Evolutionary conservation across 2,113 vertebrate species (phyloP), one percentile per base, ranked within the genome.

Genomic region (Chionis minor): DNA sequence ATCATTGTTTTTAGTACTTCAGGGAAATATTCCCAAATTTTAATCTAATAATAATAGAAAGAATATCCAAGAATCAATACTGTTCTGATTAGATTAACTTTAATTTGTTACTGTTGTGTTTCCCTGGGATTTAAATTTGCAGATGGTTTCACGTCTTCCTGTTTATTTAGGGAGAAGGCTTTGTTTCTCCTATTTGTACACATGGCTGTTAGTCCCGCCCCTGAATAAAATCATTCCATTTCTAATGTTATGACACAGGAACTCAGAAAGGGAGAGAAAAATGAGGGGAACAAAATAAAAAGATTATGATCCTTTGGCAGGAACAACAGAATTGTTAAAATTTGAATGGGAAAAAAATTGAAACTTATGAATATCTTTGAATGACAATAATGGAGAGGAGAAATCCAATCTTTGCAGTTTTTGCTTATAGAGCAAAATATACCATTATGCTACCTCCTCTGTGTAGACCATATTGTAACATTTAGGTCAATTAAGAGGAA

Each of bases 51-150:
- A 84, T 86, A 84, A 83, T 86, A 82, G 69, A 92, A 95, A 94
- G 74, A 94, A 96, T 81, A 95, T 19, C 49, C 42, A 75, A 88
- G 47, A 92, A 95, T 85, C 73, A 89, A 91, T 95, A 80, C 52
- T 59, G 19, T n/a, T 75, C 26, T 85, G 92, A 79, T 71, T 87
- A 95, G 42, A 91, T 92, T 80, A 92, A 52, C 30, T 38, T 92
- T 73, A 58, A 51, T 38, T 90, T 73, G 32, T 33, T 78, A 23
- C 33, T 85, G 16, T 40, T 72, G 12, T 69, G 5, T 8, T 94
- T 94, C 35, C 30, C 7, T 47, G 55, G 32, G 84, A 45, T 72
- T 85, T 86, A n/a, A 77, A 93, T 54, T n/a, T 52, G 24, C 49
- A 91, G 54, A 67, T 62, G 40, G 27, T 81, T 84, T 90, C 14